Percentiles rank a stretch among this genome's conserved stretches.
These are phyloP conservation scores for Caenorhabditis sp. DNA, from an alignment of 2,888 invertebrate genomes.

Conservation along the genomic window DNA sequence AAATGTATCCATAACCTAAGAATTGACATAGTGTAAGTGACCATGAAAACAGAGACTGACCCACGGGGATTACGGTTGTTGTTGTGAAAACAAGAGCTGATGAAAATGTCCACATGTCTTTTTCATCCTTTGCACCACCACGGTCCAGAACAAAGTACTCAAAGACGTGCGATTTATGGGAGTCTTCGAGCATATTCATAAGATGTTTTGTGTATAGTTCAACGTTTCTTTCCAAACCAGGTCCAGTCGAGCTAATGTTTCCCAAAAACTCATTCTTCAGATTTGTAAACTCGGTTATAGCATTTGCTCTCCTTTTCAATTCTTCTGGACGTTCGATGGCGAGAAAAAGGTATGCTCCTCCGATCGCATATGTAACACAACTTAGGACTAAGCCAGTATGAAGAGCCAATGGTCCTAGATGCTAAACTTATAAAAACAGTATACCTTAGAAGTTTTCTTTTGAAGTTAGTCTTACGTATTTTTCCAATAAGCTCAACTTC, in stretches of 20 bases:
- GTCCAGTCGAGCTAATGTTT: conserved; percentile 28
- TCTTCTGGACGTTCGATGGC: conserved; percentile 68
- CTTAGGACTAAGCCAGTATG: conserved; percentile 68
- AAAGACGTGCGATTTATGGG: conserved; percentile 55
- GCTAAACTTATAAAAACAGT: conserved; percentile 35
- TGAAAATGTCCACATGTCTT: conserved; percentile 72
- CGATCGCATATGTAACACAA: conserved; percentile 67
- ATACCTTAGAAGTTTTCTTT: too few relatives aligned
- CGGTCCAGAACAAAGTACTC: conserved; percentile 53
- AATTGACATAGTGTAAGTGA: conserved; percentile 4
- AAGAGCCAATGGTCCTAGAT: conserved; percentile 65
- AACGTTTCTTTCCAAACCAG: conserved; percentile 20
- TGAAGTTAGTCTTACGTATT: conserved; percentile 51
- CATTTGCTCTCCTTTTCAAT: conserved; percentile 47
- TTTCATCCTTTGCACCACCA: conserved; percentile 56
- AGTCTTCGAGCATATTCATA: conserved; percentile 63
- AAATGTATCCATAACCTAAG: conserved; percentile 73
- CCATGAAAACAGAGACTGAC: too few relatives aligned
- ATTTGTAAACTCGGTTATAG: conserved; percentile 40
- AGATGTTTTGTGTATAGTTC: conserved; percentile 64
- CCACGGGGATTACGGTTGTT: conserved; percentile 77
- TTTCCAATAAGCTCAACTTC: conserved; percentile 29
- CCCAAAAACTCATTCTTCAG: conserved; percentile 54
- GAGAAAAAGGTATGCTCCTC: conserved; percentile 67
- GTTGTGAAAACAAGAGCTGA: conserved; percentile 72